Base-by-base conservation (phyloP, 92 coral and sea anemone genomes). In the Zoanthus sociatus region DNA sequence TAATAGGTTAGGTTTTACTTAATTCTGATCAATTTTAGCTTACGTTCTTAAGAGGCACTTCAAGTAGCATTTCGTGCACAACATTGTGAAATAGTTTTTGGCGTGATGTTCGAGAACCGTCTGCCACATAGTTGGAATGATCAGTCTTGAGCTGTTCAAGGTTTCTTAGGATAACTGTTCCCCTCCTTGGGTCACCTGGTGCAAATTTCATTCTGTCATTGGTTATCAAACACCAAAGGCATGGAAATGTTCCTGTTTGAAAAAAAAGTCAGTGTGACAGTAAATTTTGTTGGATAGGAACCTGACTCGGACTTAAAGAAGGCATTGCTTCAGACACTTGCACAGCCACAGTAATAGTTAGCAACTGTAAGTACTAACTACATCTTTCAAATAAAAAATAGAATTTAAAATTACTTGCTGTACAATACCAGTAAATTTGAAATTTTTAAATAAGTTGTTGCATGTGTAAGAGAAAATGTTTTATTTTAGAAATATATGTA, bases 151-250 rank as follows among this genome's bases (percentile, higher is more conserved):
- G 71, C 7, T 64, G 45, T 54, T 78, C 84, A 2, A 78, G 84
- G 12, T 13, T 78, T 18, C 84, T 54, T 3, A 44, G 51, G 16
- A 58, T 10, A 1, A 64, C 21, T 1, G 18, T 13, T 5, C 14
- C 55, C 37, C 72, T 48, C 20, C 60, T 47, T 45, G 42, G 60
- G 21, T 75, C 78, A 46, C 55, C 78, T 46, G 78, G 78, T 73
- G 78, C 51, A 73, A 44, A 73, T 21, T 73, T 50, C 16, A 73
- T 9, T 16, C 47, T 50, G 11, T 73, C 78, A 3, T 42, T 73
- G n/a, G 78, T 73, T n/a, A 73, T 73, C 55, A 75, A 46, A 17
- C 78, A 75, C 78, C 78, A 45, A 1, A 75, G 78, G 13, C 78
- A 75, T 9, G 78, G 78, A 46, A 42, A 75, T 51, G 48, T 75